Conservation (phyloP, 2,113 vertebrate genomes). For the Psittacula cyanocephala region DNA sequence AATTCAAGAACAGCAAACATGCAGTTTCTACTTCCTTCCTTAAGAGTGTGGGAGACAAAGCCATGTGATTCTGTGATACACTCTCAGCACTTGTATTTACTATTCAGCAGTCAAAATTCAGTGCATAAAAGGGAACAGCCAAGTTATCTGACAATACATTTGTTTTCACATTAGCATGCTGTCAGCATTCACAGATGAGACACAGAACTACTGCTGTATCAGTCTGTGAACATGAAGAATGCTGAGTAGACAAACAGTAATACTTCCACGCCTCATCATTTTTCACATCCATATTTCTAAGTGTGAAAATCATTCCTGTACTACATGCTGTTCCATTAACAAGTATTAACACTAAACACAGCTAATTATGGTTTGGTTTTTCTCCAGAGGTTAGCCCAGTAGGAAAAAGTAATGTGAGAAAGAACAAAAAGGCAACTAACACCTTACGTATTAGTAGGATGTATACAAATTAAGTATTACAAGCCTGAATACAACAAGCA, state of each 20-base stretch:
- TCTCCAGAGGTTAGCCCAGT: neutral
- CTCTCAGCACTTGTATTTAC: neutral
- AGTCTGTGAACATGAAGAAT: neutral
- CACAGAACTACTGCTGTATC: neutral
- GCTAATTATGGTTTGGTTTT: neutral
- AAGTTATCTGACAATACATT: constrained; percentile 9
- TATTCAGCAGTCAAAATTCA: constrained; percentile 9
- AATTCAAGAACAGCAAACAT: neutral
- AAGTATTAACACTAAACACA: neutral
- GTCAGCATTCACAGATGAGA: constrained; percentile 8
- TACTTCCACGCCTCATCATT: rapidly evolving
- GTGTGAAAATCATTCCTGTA: neutral
- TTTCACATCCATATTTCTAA: neutral
- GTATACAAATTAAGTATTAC: neutral
- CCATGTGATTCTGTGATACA: neutral
- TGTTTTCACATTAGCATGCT: constrained; percentile 9
- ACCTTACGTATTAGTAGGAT: rapidly evolving
- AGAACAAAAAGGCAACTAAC: neutral
- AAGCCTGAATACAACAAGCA: neutral
- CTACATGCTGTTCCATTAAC: neutral
- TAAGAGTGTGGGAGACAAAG: neutral
- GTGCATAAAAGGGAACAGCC: constrained; percentile 25
- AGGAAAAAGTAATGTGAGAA: neutral
- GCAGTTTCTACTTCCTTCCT: neutral
- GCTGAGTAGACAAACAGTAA: neutral